These are phyloP conservation scores for Drosophila differens DNA, from an alignment of 2,888 invertebrate species.

Conservation along the genomic window DNA sequence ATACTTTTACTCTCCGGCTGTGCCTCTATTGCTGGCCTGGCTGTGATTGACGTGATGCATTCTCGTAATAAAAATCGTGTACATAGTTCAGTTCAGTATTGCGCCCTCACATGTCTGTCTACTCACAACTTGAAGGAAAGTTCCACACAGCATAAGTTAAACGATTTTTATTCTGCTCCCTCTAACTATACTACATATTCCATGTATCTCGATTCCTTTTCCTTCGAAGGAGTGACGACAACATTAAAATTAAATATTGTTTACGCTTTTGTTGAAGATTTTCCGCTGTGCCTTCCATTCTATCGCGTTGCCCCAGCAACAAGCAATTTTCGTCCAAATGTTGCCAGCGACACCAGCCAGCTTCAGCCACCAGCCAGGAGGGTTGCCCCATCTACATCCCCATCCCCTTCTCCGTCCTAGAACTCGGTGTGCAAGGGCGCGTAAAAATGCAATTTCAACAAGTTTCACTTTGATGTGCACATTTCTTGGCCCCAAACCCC, in stretches of 20 bases:
- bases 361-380: slow-evolving; percentile 17
- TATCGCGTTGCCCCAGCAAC: slow-evolving; percentile 61
- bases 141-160: slow-evolving; percentile 65
- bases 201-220: slow-evolving; percentile 3
- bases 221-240: slow-evolving; percentile 55
- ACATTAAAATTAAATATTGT: slow-evolving; percentile 77
- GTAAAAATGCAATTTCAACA: slow-evolving; percentile 82
- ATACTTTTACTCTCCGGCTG: slow-evolving; percentile 47
- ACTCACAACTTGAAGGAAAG: slow-evolving; percentile 22
- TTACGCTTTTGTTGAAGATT: slow-evolving; percentile 62
- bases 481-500: slow-evolving; percentile 57
- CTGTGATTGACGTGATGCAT: slow-evolving; percentile 58
- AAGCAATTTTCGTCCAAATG: slow-evolving; percentile 61
- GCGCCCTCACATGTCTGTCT: slow-evolving; percentile 10
- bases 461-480: slow-evolving; percentile 81
- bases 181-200: background rate
- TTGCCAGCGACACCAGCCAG: slow-evolving; percentile 46
- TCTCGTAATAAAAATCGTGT: slow-evolving; percentile 44
- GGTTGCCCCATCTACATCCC: background rate
- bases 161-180: slow-evolving; percentile 35
- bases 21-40: slow-evolving; percentile 27
- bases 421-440: slow-evolving; percentile 76
- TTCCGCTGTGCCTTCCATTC: slow-evolving; percentile 59
- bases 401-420: slow-evolving; percentile 20
- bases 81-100: slow-evolving; percentile 20